These are phyloP conservation scores for Rhyacophila evoluta DNA, from an alignment of 2,888 invertebrate species.

Conservation along the genomic window DNA sequence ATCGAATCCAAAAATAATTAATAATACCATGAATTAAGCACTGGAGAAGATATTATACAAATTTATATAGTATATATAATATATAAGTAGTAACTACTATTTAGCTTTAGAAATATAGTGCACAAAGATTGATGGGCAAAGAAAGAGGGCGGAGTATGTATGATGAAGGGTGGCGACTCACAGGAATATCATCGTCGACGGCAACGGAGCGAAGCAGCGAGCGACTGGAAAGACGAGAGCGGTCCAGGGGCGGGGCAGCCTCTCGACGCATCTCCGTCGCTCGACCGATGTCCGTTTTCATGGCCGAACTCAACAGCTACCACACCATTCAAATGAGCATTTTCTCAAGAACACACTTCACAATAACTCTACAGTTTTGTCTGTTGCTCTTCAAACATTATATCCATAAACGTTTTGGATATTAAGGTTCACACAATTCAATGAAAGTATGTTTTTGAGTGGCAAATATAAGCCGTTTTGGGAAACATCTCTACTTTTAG, in stretches of 20 bases:
- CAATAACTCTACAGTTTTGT: neutral
- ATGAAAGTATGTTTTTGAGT: neutral
- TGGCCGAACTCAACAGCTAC: constrained; percentile 81
- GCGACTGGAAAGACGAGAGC: constrained; percentile 61
- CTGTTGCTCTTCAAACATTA: neutral
- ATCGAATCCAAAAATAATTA: no score
- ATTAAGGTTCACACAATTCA: neutral
- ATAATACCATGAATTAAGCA: no score
- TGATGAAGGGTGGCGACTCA: constrained; percentile 32
- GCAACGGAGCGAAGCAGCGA: constrained; percentile 59
- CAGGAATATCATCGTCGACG: constrained; percentile 30
- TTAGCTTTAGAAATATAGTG: constrained; percentile 1
- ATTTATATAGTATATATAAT: no score
- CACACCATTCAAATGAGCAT: constrained; percentile 54
- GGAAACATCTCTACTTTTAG: no score
- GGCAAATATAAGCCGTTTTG: no score
- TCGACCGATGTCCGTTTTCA: constrained; percentile 80
- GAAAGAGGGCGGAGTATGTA: neutral
- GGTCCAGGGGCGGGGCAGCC: constrained; percentile 65
- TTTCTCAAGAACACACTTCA: neutral
- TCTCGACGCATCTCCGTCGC: constrained; percentile 62
- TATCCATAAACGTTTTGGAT: neutral
- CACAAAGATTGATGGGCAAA: neutral
- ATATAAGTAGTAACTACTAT: neutral
- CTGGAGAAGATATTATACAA: no score